Evolutionary conservation across 1,140 invertebrate species (phyloP), one percentile per base, ranked within the genome.

Genomic region (Sitophilus oryzae): DNA sequence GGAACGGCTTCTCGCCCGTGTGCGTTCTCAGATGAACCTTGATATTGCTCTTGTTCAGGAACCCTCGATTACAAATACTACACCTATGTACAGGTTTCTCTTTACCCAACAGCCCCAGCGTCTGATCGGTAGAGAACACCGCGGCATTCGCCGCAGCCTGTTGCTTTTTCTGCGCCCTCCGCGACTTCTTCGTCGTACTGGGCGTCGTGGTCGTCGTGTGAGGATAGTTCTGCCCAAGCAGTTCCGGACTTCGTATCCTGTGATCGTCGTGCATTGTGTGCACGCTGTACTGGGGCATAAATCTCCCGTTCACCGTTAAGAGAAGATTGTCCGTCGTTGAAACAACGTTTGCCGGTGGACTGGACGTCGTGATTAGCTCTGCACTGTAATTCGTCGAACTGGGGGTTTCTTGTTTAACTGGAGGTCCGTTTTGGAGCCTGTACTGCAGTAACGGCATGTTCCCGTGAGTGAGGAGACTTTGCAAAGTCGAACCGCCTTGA

Each of bases 1-100:
- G 78, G 76, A 95, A 96, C 0, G 93, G 92, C 69, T 95, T 93
- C 71, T 96, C 93, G 3, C 93, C 93, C 2, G 92, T 96, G 73
- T 96, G 93, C 22, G 91, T 95, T 52, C 92, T 78, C 21, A 94
- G 74, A 67, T 95, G 92, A 42, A 95, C 91, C 74, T 95, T 93
- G 47, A 94, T 94, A 67, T 94, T 94, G 63, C 86, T 89, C 71
- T 94, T 94, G 73, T 94, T 94, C 34, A 94, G 76, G 69, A 94
- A 94, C 6, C 89, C 90, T 25, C 91, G 77, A 73, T 90, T 91
- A 73, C 91, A 94, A 52, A 93, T 91, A 45, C 82, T 86, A 74
- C 91, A 94, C 53, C 88, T 80, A 69, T 94, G 91, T 14, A 94
- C 86, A 0, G 90, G 90, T 69, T 92, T 93, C 73, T 93, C 89